Evolutionary conservation across 2,797 vertebrate genomes (phyloP).

Genomic region (Cossypha dichroa): DNA sequence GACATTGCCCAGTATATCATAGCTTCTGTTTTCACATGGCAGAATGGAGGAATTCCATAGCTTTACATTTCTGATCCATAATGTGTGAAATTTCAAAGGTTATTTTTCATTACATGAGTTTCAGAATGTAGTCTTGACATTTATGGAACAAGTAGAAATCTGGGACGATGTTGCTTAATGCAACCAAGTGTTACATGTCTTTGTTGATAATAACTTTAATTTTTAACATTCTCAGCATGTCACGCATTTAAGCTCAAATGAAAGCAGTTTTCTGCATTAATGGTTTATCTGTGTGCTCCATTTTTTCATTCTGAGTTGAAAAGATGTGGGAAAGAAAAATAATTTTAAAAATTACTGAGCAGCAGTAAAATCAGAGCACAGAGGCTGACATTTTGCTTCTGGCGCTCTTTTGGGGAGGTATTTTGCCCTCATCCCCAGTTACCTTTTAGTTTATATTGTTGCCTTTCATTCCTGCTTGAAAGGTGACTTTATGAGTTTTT

Average conservation of each 20-base stretch:
- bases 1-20: constrained; percentile 32
- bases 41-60: constrained; percentile 29
- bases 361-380: not conserved
- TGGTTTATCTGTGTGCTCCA: constrained; percentile 39
- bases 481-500: not conserved
- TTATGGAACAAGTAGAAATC: constrained; percentile 54
- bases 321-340: constrained; percentile 24
- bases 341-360: not conserved
- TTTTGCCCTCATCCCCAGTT: not conserved
- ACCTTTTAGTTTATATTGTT: not conserved
- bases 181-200: constrained; percentile 48
- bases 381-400: not conserved
- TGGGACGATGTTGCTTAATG: constrained; percentile 16
- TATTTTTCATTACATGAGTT: constrained; percentile 35
- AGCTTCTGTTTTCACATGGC: constrained; percentile 1
- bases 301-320: constrained; percentile 20
- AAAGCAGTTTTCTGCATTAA: constrained; percentile 35
- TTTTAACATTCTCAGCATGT: constrained; percentile 48
- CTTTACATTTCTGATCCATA: constrained; percentile 60
- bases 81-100: constrained; percentile 72
- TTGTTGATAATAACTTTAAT: constrained; percentile 56
- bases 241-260: constrained; percentile 35
- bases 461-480: not conserved
- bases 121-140: constrained; percentile 60
- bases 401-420: not conserved